Evolutionary conservation across 1,140 invertebrate species (phyloP).

Genomic region (Apis cerana): DNA sequence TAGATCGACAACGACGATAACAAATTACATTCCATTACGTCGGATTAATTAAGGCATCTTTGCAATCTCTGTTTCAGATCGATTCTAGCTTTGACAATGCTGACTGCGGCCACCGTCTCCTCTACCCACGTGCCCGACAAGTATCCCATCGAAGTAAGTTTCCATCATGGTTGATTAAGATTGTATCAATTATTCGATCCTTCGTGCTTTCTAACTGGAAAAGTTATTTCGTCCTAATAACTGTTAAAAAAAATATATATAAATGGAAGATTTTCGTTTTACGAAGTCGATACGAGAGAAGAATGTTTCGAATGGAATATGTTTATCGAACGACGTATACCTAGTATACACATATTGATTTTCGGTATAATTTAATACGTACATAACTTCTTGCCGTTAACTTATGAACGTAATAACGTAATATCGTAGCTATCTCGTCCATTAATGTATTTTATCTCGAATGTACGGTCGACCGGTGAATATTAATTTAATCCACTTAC

Average conservation of each 20-base stretch:
- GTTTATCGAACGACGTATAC: slow-evolving; percentile 5
- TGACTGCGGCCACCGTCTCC: slow-evolving; percentile 65
- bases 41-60: slow-evolving; percentile 50
- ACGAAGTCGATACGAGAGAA: background rate
- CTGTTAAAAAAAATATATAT: background rate
- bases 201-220: no score
- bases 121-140: slow-evolving; percentile 73
- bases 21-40: slow-evolving; percentile 47
- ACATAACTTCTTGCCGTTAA: slow-evolving; percentile 14
- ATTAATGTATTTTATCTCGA: slow-evolving; percentile 33
- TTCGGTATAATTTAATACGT: slow-evolving; percentile 4
- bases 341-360: background rate
- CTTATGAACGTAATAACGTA: slow-evolving; percentile 26
- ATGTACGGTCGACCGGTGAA: slow-evolving; percentile 32
- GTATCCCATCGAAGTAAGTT: slow-evolving; percentile 76
- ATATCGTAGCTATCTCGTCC: slow-evolving; percentile 33
- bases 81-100: slow-evolving; percentile 67
- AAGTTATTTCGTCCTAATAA: background rate
- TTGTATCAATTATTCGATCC: background rate
- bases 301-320: background rate
- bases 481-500: slow-evolving; percentile 66
- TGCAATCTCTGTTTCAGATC: slow-evolving; percentile 72
- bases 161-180: background rate
- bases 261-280: background rate
- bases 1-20: slow-evolving; percentile 49